phyloP scores from a whole-genome alignment of 2,888 invertebrate genomes.

The Phasia obesa region DNA sequence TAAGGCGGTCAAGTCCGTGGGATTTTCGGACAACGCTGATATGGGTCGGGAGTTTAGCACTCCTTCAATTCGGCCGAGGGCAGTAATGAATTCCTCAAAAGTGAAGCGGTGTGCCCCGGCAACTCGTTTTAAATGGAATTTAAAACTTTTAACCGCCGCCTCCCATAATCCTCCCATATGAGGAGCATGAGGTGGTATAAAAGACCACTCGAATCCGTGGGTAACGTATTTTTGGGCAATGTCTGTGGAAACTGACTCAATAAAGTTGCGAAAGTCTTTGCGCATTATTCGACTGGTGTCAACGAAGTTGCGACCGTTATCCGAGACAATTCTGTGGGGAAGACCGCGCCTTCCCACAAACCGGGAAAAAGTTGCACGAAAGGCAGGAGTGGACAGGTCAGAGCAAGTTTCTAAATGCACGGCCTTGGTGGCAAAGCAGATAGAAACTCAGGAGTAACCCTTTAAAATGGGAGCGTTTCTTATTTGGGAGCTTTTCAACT shows the following conservation, averaged over 20 bases:
- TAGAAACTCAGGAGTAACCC: too few relatives aligned
- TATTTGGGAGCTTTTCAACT: not conserved
- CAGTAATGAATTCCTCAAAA: constrained; percentile 57
- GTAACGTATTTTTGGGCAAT: too few relatives aligned
- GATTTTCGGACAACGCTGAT: too few relatives aligned
- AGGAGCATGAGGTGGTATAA: constrained; percentile 63
- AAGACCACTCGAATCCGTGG: constrained; percentile 59
- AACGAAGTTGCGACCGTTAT: constrained; percentile 11
- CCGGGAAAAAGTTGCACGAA: constrained; percentile 16
- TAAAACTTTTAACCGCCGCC: constrained; percentile 64
- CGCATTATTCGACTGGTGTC: not conserved
- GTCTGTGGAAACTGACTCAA: not conserved
- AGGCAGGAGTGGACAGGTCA: constrained; percentile 5
- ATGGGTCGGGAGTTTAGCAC: constrained; percentile 72
- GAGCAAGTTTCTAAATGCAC: constrained; percentile 31
- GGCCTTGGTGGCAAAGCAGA: constrained; percentile 5
- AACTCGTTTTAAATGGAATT: too few relatives aligned
- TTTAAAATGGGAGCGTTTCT: too few relatives aligned
- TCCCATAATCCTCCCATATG: constrained; percentile 67
- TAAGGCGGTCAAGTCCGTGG: too few relatives aligned
- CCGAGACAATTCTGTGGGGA: constrained; percentile 1
- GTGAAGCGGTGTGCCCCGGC: constrained; percentile 46
- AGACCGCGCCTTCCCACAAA: constrained; percentile 40
- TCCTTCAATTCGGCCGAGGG: constrained; percentile 71
- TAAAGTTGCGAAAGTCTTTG: not conserved